These are phyloP conservation scores for Leptodactylus fallax DNA, from an alignment of 2,797 vertebrate genomes.

Conservation along the genomic window DNA sequence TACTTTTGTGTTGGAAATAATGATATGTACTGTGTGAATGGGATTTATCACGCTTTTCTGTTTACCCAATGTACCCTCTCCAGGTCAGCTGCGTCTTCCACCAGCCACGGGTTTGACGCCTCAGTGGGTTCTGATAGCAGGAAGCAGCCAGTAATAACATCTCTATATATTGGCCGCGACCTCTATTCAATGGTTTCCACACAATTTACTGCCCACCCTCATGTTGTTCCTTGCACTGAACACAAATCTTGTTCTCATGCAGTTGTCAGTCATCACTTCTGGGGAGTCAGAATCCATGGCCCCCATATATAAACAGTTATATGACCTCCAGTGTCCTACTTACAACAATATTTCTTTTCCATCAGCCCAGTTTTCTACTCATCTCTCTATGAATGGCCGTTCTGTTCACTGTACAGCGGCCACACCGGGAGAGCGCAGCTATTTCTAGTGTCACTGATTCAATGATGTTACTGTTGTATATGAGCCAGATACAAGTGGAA, in stretches of 20 bases:
- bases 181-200: not conserved
- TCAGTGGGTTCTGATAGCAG: not conserved
- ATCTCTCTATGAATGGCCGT: constrained; percentile 67
- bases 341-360: constrained; percentile 64
- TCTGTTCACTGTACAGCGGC: constrained; percentile 65
- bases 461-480: constrained; percentile 61
- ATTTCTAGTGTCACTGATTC: constrained; percentile 53
- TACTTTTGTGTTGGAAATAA: not conserved
- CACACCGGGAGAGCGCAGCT: constrained; percentile 49
- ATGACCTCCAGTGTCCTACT: constrained; percentile 59
- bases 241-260: not conserved
- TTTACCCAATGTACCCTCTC: not conserved
- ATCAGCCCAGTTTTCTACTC: constrained; percentile 58
- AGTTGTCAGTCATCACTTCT: constrained; percentile 47
- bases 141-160: not conserved
- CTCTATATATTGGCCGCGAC: not conserved
- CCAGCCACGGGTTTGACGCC: not conserved
- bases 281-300: constrained; percentile 32
- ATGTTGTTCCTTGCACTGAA: not conserved
- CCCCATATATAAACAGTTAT: not conserved
- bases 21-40: not conserved
- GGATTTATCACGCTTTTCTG: no score
- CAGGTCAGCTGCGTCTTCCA: not conserved
- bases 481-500: constrained; percentile 54
- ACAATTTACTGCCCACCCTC: not conserved